These are phyloP conservation scores for Notothenia rossii DNA, from an alignment of 2,113 vertebrate genomes.

Conservation along the genomic window DNA sequence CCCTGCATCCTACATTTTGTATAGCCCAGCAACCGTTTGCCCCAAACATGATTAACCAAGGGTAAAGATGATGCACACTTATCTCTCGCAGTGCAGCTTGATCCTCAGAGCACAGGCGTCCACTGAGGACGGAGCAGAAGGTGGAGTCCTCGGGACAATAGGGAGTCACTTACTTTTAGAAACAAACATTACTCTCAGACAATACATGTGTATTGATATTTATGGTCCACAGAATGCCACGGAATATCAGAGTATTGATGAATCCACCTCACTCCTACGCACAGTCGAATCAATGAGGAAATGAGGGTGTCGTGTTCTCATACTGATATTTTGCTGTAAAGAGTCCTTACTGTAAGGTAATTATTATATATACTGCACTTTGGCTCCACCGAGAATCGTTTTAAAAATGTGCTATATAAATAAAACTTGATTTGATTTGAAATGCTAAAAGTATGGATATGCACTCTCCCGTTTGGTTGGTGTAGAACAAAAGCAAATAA, in stretches of 20 bases:
- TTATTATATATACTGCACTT: too few relatives aligned
- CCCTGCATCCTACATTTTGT: constrained; percentile 62
- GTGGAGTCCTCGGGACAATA: constrained; percentile 50
- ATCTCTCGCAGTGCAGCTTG: constrained; percentile 74
- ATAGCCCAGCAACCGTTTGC: constrained; percentile 55
- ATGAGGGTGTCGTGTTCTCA: too few relatives aligned
- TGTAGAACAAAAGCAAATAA: constrained; percentile 12
- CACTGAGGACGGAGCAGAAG: constrained; percentile 49
- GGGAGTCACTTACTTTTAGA: constrained; percentile 36
- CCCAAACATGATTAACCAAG: constrained; percentile 77
- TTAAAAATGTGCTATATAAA: too few relatives aligned
- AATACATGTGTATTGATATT: constrained; percentile 39
- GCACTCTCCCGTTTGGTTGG: constrained; percentile 2
- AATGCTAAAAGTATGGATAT: constrained; percentile 24
- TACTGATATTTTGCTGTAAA: too few relatives aligned
- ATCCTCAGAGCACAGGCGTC: constrained; percentile 48
- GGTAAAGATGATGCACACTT: constrained; percentile 69
- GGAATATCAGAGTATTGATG: constrained; percentile 45
- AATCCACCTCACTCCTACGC: not conserved
- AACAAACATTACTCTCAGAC: constrained; percentile 21
- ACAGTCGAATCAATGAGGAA: constrained; percentile 14
- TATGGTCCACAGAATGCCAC: constrained; percentile 23
- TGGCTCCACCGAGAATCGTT: too few relatives aligned
- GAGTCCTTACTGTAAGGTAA: too few relatives aligned
- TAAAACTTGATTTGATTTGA: not conserved